These are phyloP conservation scores for Xestobium rufovillosum DNA, from an alignment of 2,888 invertebrate species.

Conservation along the genomic window DNA sequence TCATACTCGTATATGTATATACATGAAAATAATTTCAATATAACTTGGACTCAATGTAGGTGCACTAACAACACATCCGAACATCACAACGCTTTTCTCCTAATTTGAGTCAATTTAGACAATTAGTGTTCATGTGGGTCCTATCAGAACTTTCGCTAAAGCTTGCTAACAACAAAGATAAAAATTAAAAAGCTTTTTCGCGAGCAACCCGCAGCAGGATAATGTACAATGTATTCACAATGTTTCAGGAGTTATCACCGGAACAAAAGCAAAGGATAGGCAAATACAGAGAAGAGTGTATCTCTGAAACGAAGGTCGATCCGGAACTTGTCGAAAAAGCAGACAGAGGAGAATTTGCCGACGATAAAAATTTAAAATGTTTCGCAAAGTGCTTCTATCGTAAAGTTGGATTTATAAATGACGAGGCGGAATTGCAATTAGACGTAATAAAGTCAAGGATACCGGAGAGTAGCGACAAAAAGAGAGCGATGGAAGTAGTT, in stretches of 20 bases:
- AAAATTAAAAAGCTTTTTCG: too few relatives aligned
- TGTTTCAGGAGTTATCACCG: conserved; percentile 23
- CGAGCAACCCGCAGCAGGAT: too few relatives aligned
- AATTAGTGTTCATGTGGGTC: too few relatives aligned
- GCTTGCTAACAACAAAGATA: too few relatives aligned
- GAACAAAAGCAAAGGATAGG: conserved; percentile 24
- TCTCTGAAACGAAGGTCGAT: conserved; percentile 26
- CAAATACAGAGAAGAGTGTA: conserved; percentile 26
- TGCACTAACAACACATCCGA: too few relatives aligned
- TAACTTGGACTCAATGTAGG: too few relatives aligned
- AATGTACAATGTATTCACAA: too few relatives aligned
- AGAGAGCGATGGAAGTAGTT: conserved; percentile 26
- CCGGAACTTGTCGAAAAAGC: conserved; percentile 27
- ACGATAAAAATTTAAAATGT: conserved; percentile 27
- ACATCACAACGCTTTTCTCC: too few relatives aligned
- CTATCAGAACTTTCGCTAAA: too few relatives aligned
- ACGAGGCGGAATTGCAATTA: conserved; percentile 25
- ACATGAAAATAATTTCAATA: too few relatives aligned
- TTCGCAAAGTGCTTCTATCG: conserved; percentile 31
- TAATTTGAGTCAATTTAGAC: too few relatives aligned
- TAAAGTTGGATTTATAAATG: conserved; percentile 28
- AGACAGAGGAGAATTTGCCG: conserved; percentile 27
- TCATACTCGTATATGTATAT: too few relatives aligned
- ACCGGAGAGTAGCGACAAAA: conserved; percentile 24
- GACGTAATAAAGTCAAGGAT: conserved; percentile 27